Conservation (phyloP, 2,888 invertebrate genomes). For the Ophioninae sp. region DNA sequence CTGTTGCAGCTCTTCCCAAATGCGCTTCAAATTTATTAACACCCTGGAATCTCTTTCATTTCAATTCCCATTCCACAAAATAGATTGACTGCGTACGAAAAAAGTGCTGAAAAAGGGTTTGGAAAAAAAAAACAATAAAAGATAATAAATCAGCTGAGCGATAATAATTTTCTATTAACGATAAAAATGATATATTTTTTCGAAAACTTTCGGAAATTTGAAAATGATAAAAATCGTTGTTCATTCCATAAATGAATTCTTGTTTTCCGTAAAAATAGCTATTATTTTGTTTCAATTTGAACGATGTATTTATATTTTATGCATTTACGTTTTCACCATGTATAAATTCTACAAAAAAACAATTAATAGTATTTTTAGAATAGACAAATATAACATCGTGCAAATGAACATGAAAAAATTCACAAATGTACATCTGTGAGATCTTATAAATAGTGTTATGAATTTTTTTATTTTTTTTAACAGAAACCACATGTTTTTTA, state of each 20-base stretch:
- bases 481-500: background rate
- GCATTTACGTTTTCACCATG: no score
- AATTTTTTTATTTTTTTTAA: no score
- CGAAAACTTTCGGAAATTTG: no score
- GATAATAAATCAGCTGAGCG: background rate
- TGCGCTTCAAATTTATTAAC: conserved; percentile 34
- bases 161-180: background rate
- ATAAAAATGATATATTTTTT: background rate
- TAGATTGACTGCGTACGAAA: conserved; percentile 13
- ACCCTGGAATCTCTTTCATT: conserved; percentile 7
- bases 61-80: conserved; percentile 24
- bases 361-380: no score
- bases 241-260: background rate
- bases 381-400: no score
- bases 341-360: no score
- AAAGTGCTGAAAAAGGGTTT: background rate
- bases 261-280: no score
- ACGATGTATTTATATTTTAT: no score
- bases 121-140: background rate
- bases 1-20: conserved; percentile 31
- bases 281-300: no score
- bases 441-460: no score
- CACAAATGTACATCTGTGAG: no score
- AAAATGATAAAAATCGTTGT: background rate
- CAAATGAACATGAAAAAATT: no score